A percentile compares a stretch with the other conserved stretches of the same genome.
Conservation (phyloP, 2,113 vertebrate genomes). For the Mellivora capensis region DNA sequence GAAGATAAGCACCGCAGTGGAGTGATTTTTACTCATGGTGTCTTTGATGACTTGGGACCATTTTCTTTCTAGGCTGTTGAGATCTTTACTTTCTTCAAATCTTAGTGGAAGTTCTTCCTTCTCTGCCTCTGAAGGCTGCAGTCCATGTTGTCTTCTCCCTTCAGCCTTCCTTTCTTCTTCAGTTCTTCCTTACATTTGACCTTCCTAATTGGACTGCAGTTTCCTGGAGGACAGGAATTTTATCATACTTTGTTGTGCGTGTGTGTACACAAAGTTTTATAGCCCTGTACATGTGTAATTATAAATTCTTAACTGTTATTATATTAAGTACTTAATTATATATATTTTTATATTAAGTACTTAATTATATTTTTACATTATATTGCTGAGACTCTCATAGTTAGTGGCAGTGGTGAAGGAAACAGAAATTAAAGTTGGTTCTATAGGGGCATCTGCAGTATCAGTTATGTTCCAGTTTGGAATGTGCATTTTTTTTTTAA, state of each 20-base stretch:
- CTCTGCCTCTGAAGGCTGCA: not conserved
- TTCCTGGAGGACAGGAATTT: not conserved
- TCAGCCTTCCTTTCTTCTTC: not conserved
- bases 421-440: constrained; percentile 34
- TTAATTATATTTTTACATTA: not conserved
- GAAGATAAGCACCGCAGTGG: not conserved
- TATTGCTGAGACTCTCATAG: not conserved
- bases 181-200: not conserved
- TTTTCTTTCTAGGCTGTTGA: constrained; percentile 4
- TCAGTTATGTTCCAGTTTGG: constrained; percentile 31
- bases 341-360: constrained; percentile 37
- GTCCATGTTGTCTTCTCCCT: not conserved
- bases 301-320: constrained; percentile 14
- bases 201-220: not conserved
- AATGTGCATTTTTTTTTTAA: not conserved
- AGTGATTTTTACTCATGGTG: not conserved
- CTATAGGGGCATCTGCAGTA: not conserved
- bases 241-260: not conserved
- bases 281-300: not conserved
- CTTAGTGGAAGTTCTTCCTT: not conserved
- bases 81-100: constrained; percentile 12
- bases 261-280: not conserved
- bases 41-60: not conserved
- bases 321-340: constrained; percentile 10
- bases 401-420: not conserved